Base-by-base conservation (phyloP, 1,140 invertebrate species). In the Drosophila melanica region DNA sequence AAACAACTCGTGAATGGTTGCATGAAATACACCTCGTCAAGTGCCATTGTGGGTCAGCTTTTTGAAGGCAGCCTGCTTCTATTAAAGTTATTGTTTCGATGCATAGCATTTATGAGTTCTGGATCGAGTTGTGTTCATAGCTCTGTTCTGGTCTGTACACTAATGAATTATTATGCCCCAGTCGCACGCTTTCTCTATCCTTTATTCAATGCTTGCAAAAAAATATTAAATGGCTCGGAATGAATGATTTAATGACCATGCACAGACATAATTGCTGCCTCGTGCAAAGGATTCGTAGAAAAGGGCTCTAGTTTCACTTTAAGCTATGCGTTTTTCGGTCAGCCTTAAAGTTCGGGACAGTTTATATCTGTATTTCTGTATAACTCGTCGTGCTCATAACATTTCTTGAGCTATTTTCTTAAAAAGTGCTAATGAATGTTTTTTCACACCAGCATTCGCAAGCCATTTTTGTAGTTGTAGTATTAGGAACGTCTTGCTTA, bases 151-250 rank as follows among this genome's bases (percentile, higher is more conserved):
- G 48, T 75, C 67, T 59, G 14, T 18, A 53, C 51, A 65, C 77
- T 87, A 87, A 87, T 87, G 84, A 87, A 89, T 87, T 87, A 87
- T 87, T 87, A 84, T 76, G 66, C 41, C 47, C 58, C 7, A 20
- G 37, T 16, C 76, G 47, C 84, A 82, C 75, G 78, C 81, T 70
- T 45, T 48, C 35, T 33, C 39, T 14, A 33, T 47, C 30, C 50
- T 45, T 48, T 59, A 47, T 45, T 10, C 16, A 51, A 12, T 23
- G 63, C 33, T 35, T 27, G 80, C 75, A 50, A 75, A 84, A 90
- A 90, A 90, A 90, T 90, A 90, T 90, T 90, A 87, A 90, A 90
- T 90, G 87, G 79, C 74, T 72, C 74, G 87, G 82, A 90, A 90
- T 90, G 82, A 90, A 90, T 90, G 87, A 90, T 90, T 90, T 90